Base-by-base conservation (phyloP, 2,888 invertebrate genomes). In the Amblyjoppa proteus region DNA sequence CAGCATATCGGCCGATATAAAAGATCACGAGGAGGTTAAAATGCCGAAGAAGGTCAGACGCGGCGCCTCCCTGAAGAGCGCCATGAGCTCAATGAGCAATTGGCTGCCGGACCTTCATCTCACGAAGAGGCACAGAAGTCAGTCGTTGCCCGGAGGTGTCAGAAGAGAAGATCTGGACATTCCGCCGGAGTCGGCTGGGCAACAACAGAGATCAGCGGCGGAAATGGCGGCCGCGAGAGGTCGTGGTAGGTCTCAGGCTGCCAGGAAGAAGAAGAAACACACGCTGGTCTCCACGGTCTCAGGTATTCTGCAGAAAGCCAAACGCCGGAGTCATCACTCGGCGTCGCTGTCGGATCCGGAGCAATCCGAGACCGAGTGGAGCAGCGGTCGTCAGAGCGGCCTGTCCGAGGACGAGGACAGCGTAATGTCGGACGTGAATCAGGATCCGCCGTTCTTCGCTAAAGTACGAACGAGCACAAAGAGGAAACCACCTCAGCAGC, bases 251-350 rank as follows among this genome's bases (percentile, higher is more conserved):
- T 82, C 89, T 13, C 92, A 92, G 76, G 73, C 89, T 6, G 45
- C 90, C 45, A 94, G 95, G 90, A 96, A 97, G 91, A 97, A 97
- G 94, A 97, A 97, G 93, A 97, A 97, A 92, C 97, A 97, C 88
- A 96, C 97, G 5, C 95, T 98, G 76, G 97, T 97, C 0, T 96
- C 97, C 0, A 98, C 98, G 0, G 97, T 98, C 94, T 97, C 97
- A 0, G 97, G 97, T 31, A 96, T 98, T 86, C 94, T 98, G 89
- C 97, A 97, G 93, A 98, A 98, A 94, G 98, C 98, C 0, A 97
- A 97, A 92, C 94, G 97, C 90, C 96, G 96, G 94, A 95, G 96
- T 45, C 94, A 94, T 85, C 94, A 94, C 13, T 93, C 95, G 0
- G 96, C 96, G 90, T 97, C 97, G 0, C 91, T 97, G 74, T 97